Percentiles rank a stretch among this genome's conserved stretches.
phyloP scores from a whole-genome alignment of 1,140 invertebrate genomes.

The Philopotamus ludificatus region DNA sequence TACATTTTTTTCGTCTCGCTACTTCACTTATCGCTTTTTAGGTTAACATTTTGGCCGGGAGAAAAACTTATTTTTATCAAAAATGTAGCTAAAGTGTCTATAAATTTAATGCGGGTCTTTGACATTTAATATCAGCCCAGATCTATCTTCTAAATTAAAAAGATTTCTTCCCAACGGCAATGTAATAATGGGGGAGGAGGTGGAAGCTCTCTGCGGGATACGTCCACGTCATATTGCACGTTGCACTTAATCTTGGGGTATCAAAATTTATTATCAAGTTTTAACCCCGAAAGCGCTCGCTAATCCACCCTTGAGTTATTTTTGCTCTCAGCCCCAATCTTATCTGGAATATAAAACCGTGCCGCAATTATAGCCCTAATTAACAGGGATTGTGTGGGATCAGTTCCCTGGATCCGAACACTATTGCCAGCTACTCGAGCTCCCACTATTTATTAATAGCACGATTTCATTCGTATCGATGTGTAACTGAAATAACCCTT shows the following conservation, averaged over 20 bases:
- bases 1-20: background rate
- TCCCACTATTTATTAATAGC: no score
- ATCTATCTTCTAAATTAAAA: no score
- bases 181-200: no score
- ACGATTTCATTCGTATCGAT: no score
- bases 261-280: conserved; percentile 29
- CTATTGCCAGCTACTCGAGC: no score
- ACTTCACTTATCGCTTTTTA: background rate
- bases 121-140: no score
- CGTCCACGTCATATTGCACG: background rate
- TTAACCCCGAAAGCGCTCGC: conserved; percentile 7
- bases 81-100: no score
- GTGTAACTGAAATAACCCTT: no score
- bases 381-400: conserved; percentile 28
- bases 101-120: no score
- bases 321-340: conserved; percentile 9
- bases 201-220: background rate
- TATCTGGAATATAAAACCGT: conserved; percentile 10
- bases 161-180: no score
- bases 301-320: conserved; percentile 22
- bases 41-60: background rate
- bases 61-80: no score
- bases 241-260: conserved; percentile 15
- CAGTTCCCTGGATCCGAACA: no score
- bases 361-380: conserved; percentile 28